phyloP scores from a whole-genome alignment of 92 coral and sea anemone species.

The Actinostola sp. region DNA sequence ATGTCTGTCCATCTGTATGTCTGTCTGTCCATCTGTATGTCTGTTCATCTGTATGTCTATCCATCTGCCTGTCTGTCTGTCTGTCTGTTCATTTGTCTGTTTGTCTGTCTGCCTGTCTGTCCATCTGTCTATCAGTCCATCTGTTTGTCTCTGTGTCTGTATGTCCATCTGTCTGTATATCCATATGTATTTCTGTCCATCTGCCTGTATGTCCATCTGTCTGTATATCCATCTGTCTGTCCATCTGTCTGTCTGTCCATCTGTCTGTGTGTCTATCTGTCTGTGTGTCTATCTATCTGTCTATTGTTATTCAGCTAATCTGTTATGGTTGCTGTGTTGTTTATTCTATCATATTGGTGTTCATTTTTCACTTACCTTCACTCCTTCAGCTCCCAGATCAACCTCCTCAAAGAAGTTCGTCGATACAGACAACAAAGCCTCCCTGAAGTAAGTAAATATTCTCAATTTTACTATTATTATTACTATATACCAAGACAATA shows the following conservation, averaged over 20 bases:
- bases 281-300: background rate
- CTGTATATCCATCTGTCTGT: background rate
- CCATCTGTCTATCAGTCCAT: background rate
- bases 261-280: background rate
- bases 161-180: background rate
- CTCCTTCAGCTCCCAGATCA: constrained; percentile 95
- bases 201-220: background rate
- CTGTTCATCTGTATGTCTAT: background rate
- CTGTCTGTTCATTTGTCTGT: background rate
- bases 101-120: background rate
- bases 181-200: background rate
- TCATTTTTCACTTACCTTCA: constrained; percentile 63
- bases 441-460: constrained; percentile 61
- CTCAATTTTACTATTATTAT: too few species aligned
- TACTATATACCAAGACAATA: too few species aligned
- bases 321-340: background rate
- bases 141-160: background rate
- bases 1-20: background rate
- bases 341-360: too few species aligned
- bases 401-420: constrained; percentile 94
- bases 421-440: constrained; percentile 94
- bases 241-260: background rate
- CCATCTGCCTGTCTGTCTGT: too few species aligned
- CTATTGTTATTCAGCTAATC: too few species aligned
- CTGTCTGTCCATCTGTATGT: background rate